Base-by-base conservation (phyloP, 2,888 invertebrate species). In the Diaperis boleti region DNA sequence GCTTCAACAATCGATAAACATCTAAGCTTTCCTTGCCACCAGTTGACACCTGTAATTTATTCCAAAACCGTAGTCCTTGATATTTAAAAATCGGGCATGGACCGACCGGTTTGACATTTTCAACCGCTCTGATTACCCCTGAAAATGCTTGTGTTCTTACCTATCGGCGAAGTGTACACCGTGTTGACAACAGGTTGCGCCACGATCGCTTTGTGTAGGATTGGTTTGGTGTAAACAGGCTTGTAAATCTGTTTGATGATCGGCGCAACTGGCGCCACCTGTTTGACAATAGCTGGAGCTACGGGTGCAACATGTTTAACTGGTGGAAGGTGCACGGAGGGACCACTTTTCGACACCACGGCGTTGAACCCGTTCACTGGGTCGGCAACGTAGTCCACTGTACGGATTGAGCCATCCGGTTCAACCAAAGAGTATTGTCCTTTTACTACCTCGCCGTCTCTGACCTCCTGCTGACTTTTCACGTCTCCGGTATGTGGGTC, bases 401-500 rank as follows among this genome's bases (percentile, higher is more conserved):
- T 78, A 17, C 81, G 74, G 4, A 80, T 75, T 42, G 82, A 80
- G 42, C 84, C 84, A 62, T 84, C 84, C 2, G 81, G 80, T 70
- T 81, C 81, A n/a, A 79, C 78, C 18, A 81, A 71, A 3, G 80
- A 80, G 66, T 81, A 81, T 52, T 78, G 78, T 5, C 81, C 81
- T 70, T 79, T 86, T 1, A 87, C 87, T 49, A 86, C 85, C 74
- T 86, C 87, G 11, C 87, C 87, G 65, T 87, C 86, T 26, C 87
- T 81, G 26, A 83, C 82, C 74, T 87, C 87, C 82, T 86, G 86
- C 69, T 87, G 87, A 1, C 83, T 82, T 74, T 87, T 87, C 71
- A 85, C 83, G 72, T 87, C 87, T 15, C 87, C 87, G 10, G 87
- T 87, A 67, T 85, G 84, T 1, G 87, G 86, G 73, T 87, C 87